These are phyloP conservation scores for Perca flavescens DNA, from an alignment of 2,113 vertebrate genomes.

Conservation along the genomic window DNA sequence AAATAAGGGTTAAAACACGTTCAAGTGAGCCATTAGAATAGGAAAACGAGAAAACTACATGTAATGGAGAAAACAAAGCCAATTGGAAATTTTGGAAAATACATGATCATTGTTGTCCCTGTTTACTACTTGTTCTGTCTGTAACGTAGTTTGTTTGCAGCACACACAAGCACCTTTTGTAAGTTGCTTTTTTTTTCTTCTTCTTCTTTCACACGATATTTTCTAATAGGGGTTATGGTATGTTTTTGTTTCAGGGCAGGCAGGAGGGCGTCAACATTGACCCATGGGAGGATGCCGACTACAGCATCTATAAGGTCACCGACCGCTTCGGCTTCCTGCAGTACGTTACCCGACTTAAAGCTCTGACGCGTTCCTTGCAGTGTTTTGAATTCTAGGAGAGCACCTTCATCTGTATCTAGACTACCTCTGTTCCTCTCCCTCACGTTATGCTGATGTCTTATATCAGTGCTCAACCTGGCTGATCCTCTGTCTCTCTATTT, in stretches of 20 bases:
- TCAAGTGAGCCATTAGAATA: neutral
- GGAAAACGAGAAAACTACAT: neutral
- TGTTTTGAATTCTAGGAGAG: neutral
- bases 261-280: slow-evolving; percentile 88
- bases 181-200: neutral
- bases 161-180: neutral
- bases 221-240: slow-evolving; percentile 1
- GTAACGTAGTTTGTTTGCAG: neutral
- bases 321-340: slow-evolving; percentile 92
- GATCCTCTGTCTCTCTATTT: neutral
- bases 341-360: slow-evolving; percentile 80
- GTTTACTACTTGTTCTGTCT: neutral
- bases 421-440: neutral
- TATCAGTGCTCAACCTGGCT: neutral
- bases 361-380: neutral
- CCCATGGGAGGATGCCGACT: slow-evolving; percentile 91
- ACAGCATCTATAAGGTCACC: slow-evolving; percentile 89
- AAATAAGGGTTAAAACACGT: neutral
- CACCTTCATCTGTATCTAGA: neutral
- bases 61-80: neutral
- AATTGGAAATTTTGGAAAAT: neutral
- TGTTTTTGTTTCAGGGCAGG: slow-evolving; percentile 84
- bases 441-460: neutral
- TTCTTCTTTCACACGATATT: neutral
- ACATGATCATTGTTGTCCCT: neutral